Evolutionary conservation across 2,888 invertebrate genomes (phyloP), one percentile per base, ranked within the genome.

Genomic region (Machimus rusticus): DNA sequence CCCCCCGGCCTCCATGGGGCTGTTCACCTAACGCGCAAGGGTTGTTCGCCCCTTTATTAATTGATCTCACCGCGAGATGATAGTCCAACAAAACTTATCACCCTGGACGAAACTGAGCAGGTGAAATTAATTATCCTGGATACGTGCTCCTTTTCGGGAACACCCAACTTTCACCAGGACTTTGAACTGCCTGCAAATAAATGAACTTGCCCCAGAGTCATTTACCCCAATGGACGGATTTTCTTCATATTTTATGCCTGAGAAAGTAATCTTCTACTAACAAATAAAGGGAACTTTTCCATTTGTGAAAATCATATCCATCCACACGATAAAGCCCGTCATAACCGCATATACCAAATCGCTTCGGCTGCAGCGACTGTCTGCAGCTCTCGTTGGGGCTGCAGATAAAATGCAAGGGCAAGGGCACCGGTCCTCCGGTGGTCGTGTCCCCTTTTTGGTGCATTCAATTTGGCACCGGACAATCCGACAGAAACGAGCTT

Each of bases 281-380:
- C 76, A 76, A 76, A 76, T 76, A 76, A 34, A 39, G 28, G 12
- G 37, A 37, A n/a, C n/a, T 19, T 76, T 76, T 76, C 76, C 76
- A 76, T 76, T 76, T 76, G 76, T 37, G 76, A 76, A 74, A 76
- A 34, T 76, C 76, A 76, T 76, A 76, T 76, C 76, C 39, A 76
- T 76, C 76, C 76, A 76, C 76, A 76, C 76, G 34, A 76, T 76
- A 76, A 37, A 76, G 34, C 3, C 76, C 34, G 76, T 3, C 76
- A 76, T 76, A 76, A 76, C 37, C 39, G 37, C 76, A 76, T 37
- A 76, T 37, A 76, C 14, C 28, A 76, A 76, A 76, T 76, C 76
- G 19, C 39, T 76, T 76, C 76, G 1, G 9, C n/a, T 76, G 76
- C 34, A 76, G 37, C 76, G 16, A 74, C 6, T 74, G 34, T 37